phyloP scores from a whole-genome alignment of 2,888 invertebrate species.

The Stenolophus ochropezus region DNA sequence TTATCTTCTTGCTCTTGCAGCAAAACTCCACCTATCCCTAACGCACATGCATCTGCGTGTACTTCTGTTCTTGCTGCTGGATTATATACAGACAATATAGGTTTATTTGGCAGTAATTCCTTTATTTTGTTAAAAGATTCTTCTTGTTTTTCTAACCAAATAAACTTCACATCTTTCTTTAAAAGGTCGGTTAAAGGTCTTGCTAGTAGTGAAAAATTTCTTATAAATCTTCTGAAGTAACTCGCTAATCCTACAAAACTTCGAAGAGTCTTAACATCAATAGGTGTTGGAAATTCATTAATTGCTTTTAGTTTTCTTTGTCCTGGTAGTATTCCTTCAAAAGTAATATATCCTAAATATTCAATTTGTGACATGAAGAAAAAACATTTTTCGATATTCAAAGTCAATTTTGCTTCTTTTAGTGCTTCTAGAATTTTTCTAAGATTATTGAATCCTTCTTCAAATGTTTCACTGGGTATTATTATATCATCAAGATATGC shows the following conservation, averaged over 20 bases:
- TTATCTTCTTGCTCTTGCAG: conserved; percentile 16
- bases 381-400: not conserved
- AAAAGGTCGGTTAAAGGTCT: conserved; percentile 64
- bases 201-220: conserved; percentile 63
- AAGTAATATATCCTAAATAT: not conserved
- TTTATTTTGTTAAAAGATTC: not conserved
- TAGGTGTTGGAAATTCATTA: conserved; percentile 54
- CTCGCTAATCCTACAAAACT: conserved; percentile 64
- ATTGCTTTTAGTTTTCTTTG: not conserved
- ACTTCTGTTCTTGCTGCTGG: conserved; percentile 40
- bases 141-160: conserved; percentile 38
- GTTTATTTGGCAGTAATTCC: not conserved
- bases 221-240: conserved; percentile 65
- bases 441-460: not conserved
- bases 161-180: conserved; percentile 63
- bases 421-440: not conserved
- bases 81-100: not conserved
- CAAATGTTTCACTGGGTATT: not conserved
- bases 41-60: conserved; percentile 40
- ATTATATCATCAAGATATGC: not conserved
- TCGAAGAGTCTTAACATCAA: conserved; percentile 47
- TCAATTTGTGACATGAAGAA: not conserved
- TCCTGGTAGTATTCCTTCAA: not conserved
- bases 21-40: conserved; percentile 13
- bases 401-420: not conserved